Percentiles rank a stretch among this genome's conserved stretches.
Conservation (phyloP, 1,140 invertebrate species). For the Meloidogyne hapla region DNA sequence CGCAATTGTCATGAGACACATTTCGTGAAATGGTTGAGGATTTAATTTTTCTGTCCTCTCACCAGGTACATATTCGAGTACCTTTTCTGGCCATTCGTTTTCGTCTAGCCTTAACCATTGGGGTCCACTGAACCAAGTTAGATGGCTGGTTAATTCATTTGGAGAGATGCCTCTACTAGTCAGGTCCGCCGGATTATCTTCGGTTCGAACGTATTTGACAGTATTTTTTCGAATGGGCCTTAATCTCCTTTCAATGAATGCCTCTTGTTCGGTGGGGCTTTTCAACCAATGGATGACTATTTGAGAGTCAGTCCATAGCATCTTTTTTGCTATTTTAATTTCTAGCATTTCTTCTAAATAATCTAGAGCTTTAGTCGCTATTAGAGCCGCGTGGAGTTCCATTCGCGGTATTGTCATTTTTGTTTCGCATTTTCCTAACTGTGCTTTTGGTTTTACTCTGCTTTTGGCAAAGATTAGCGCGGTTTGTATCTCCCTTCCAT, state of each 20-base stretch:
- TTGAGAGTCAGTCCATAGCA: constrained; percentile 1
- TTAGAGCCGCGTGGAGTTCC: background rate
- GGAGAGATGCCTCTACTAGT: background rate
- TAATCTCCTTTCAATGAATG: background rate
- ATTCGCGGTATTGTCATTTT: background rate
- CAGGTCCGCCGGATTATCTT: background rate
- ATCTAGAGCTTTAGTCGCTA: background rate
- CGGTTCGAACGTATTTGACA: background rate
- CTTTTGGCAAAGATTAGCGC: background rate
- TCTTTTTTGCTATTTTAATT: background rate
- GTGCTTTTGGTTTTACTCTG: background rate
- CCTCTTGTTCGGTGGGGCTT: background rate
- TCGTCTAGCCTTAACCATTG: background rate
- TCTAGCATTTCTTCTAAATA: background rate
- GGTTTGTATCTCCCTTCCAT: background rate
- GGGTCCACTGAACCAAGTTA: background rate
- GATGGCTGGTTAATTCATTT: background rate
- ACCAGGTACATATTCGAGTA: background rate
- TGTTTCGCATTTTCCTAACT: background rate
- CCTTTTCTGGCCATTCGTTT: background rate
- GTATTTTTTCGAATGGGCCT: background rate
- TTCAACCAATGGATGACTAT: background rate
- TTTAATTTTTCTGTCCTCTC: background rate
- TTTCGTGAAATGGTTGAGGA: background rate
- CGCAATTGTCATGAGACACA: background rate